Conservation (phyloP, 64 coral and sea anemone species). For the Actinia tenebrosa region DNA sequence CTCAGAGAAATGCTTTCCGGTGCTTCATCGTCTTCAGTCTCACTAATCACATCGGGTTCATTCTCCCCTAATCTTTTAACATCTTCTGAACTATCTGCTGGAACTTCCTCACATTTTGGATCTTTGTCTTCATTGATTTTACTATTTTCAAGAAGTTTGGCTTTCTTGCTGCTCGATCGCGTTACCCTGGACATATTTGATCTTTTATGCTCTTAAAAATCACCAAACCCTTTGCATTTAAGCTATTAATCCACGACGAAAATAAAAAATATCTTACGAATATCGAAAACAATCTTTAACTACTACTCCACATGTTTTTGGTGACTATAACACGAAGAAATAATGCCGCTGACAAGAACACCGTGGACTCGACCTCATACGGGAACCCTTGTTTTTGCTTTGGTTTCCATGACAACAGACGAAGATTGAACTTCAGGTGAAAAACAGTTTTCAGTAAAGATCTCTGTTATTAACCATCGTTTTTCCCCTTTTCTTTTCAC, state of each 20-base stretch:
- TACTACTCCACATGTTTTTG: neutral
- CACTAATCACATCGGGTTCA: neutral
- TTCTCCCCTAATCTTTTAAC: neutral
- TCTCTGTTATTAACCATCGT: neutral
- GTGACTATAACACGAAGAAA: neutral
- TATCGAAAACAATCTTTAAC: neutral
- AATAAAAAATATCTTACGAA: neutral
- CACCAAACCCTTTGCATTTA: neutral
- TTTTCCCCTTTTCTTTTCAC: neutral
- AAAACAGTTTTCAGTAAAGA: neutral
- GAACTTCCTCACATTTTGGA: neutral
- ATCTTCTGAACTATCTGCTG: no score
- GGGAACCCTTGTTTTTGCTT: constrained; percentile 10
- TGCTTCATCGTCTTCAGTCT: constrained; percentile 36
- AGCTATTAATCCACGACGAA: neutral
- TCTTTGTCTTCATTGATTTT: neutral
- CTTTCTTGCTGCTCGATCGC: neutral
- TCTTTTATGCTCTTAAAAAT: neutral
- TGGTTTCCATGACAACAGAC: constrained; percentile 17
- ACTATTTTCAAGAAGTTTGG: neutral
- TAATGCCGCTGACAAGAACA: neutral
- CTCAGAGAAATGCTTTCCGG: constrained; percentile 74
- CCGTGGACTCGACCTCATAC: neutral
- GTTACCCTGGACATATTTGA: neutral
- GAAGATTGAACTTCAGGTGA: neutral